Base-by-base conservation (phyloP, 2,797 vertebrate species). In the Neosilurus mollespiculum region DNA sequence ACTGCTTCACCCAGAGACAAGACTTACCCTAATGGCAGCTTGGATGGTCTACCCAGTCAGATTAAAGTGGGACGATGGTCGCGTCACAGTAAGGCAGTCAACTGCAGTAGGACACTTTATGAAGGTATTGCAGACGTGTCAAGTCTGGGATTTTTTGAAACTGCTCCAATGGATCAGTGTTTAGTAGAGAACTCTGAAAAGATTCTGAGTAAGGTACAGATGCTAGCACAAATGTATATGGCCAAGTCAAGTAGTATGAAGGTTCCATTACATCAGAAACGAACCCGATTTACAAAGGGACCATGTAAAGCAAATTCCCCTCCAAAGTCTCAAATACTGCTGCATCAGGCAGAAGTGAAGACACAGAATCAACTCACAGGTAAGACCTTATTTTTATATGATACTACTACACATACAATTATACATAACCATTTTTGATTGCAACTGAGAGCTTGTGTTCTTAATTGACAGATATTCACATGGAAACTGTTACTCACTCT, bases 151-250 rank as follows among this genome's bases (percentile, higher is more conserved):
- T 86, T 95, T 16, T 95, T 94, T 12, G 94, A 94, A 78, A 90
- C 85, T 3, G 84, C 87, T 37, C 91, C 92, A 1, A 87, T 87
- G 51, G 93, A 93, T 76, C 84, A 93, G 0, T 92, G 92, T 9
- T 87, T 96, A 8, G 86, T 95, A 54, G 94, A 95, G 18, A 93
- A 94, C 83, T 95, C 95, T 0, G 95, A 96, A 84, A 94, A 95
- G 15, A 95, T 97, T 37, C 91, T 96, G 0, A 97, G 93, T 85
- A 96, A 96, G n/a, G 97, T 97, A 24, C 96, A 97, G 54, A 95
- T 95, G 24, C 37, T 98, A 87, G 96, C 96, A 2, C 93, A 91
- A 16, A 96, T 97, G 92, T 98, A 97, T 90, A 95, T 95, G 0
- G 91, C 94, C 88, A 95, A 96, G 86, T 94, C 95, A 72, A 90